Conservation (phyloP, 2,113 vertebrate species). For the Athene noctua region DNA sequence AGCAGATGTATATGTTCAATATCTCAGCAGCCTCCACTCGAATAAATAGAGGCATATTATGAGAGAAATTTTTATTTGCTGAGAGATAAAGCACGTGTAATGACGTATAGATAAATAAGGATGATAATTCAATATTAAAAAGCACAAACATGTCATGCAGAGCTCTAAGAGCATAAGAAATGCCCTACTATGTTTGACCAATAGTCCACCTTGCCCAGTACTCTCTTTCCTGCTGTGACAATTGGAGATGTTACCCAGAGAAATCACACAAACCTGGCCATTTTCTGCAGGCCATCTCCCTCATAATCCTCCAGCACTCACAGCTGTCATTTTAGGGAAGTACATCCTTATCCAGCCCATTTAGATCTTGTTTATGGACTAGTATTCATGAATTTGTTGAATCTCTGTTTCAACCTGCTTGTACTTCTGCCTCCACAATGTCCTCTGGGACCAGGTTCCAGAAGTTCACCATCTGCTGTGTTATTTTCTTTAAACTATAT, state of each 20-base stretch:
- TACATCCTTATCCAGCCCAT: background rate
- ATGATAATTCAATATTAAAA: background rate
- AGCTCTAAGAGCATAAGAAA: background rate
- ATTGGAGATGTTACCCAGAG: background rate
- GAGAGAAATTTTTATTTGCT: background rate
- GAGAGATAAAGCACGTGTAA: background rate
- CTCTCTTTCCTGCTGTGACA: background rate
- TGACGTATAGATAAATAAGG: background rate
- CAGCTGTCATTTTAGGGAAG: background rate
- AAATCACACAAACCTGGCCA: background rate
- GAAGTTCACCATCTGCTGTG: background rate
- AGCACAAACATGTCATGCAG: background rate
- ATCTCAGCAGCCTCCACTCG: background rate
- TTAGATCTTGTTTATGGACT: background rate
- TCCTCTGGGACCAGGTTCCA: background rate
- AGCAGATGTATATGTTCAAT: background rate
- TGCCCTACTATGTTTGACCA: background rate
- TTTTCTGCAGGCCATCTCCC: background rate
- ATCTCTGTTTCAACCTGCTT: background rate
- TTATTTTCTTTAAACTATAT: background rate
- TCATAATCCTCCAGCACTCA: background rate
- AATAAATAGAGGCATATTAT: background rate
- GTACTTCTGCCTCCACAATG: background rate
- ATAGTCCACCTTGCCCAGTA: background rate
- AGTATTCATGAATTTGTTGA: background rate